Base-by-base conservation (phyloP, 2,113 vertebrate species). In the Paratilapia polleni region DNA sequence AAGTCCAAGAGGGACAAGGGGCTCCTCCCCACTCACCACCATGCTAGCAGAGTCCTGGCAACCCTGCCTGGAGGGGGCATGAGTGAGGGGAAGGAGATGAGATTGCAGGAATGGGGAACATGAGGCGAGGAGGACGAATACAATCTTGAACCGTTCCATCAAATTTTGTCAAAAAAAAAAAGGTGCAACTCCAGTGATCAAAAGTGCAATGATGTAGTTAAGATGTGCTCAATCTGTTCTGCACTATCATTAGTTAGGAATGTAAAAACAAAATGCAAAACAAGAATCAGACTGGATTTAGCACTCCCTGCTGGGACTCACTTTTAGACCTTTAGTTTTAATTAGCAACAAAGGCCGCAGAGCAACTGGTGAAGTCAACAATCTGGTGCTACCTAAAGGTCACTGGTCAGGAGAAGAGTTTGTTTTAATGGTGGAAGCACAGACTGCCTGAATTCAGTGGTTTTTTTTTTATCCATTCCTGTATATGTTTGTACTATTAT, bases 1-100 rank as follows among this genome's bases (percentile, higher is more conserved):
- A 20, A 54, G 82, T 60, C 85, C 84, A 14, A 12, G 73, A 59
- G 80, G 8, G 54, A 61, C 11, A 47, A 1, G 68, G 59, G 52
- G 68, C 63, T 74, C 90, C 82, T 89, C 93, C 87, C 85, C 84
- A 73, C 85, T 75, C 34, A 17, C 15, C 47, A 74, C 77, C 78
- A 82, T 75, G 82, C 80, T 87, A 76, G 81, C 92, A 86, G 88
- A 89, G 84, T 84, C 92, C 79, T 82, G 86, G 81, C 82, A 90
- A 86, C 91, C 85, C 90, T 93, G 93, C 90, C 95, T 96, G 94
- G 80, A 70, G 81, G 58, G 87, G 75, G 85, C 17, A n/a, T 78
- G 88, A 68, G 76, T 38, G 78, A 58, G 81, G 83, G 84, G 49
- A 76, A 81, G 82, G 79, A 63, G 58, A 83, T 85, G 81, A 90